Percentiles rank a stretch among this genome's conserved stretches.
Evolutionary conservation across 2,888 invertebrate species (phyloP).

Genomic region (Fissipunctia ypsillon): DNA sequence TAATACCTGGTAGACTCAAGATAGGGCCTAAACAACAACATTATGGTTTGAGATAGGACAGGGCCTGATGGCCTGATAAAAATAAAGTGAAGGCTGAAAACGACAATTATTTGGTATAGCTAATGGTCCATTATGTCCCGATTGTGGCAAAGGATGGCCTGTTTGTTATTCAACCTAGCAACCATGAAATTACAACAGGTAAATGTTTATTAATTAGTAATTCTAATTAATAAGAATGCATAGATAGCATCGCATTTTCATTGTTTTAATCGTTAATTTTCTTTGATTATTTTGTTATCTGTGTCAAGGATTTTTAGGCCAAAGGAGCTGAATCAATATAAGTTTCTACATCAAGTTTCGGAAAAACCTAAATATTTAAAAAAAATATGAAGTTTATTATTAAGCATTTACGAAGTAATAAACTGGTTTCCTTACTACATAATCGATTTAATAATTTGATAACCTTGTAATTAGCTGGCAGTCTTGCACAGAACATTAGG

Average conservation of each 20-base stretch:
- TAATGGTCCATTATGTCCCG: constrained; percentile 6
- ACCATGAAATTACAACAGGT: constrained; percentile 11
- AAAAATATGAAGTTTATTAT: neutral
- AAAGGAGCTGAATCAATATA: neutral
- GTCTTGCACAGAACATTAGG: constrained; percentile 5
- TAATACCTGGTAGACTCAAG: neutral
- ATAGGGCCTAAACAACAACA: neutral
- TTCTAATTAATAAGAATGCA: constrained; percentile 10
- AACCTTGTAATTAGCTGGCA: constrained; percentile 38
- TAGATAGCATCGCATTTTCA: constrained; percentile 22
- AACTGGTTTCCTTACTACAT: constrained; percentile 13
- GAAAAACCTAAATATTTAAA: no score
- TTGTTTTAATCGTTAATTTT: constrained; percentile 22
- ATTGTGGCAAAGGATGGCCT: constrained; percentile 7
- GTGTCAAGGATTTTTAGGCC: constrained; percentile 18
- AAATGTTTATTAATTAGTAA: constrained; percentile 9
- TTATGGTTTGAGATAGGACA: neutral
- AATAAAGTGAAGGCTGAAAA: constrained; percentile 11
- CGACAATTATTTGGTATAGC: neutral
- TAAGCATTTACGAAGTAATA: constrained; percentile 11
- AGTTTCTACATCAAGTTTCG: neutral
- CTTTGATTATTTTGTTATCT: constrained; percentile 16
- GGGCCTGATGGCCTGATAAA: neutral
- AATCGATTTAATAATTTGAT: constrained; percentile 35
- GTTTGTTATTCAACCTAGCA: constrained; percentile 12